A percentile compares a stretch with the other conserved stretches of the same genome.
Evolutionary conservation across 2,888 invertebrate genomes (phyloP).

Genomic region (Cheiracanthium punctorium): DNA sequence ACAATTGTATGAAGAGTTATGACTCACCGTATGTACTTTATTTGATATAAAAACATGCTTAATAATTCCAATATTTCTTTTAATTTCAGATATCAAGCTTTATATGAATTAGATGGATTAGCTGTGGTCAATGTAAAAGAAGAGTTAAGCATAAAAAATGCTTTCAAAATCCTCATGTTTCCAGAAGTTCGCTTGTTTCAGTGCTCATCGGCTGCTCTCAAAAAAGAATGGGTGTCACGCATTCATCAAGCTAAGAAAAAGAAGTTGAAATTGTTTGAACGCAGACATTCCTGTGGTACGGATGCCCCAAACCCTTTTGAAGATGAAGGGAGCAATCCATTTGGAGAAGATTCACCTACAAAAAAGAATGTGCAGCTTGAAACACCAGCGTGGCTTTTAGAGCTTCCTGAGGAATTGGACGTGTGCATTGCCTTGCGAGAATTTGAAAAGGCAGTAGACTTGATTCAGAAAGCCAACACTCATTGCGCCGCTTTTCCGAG

Average conservation of each 20-base stretch:
- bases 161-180: slow-evolving; percentile 94
- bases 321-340: slow-evolving; percentile 64
- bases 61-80: not conserved
- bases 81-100: slow-evolving; percentile 82
- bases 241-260: slow-evolving; percentile 92
- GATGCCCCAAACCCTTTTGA: slow-evolving; percentile 52
- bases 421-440: slow-evolving; percentile 95
- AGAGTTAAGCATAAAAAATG: slow-evolving; percentile 85
- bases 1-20: too few species aligned
- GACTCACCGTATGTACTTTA: too few species aligned
- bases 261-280: slow-evolving; percentile 76
- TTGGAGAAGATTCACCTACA: slow-evolving; percentile 74
- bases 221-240: slow-evolving; percentile 95
- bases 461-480: slow-evolving; percentile 81
- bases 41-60: too few species aligned
- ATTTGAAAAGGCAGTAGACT: slow-evolving; percentile 91
- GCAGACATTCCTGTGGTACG: not conserved
- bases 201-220: slow-evolving; percentile 86
- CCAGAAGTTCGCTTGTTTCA: slow-evolving; percentile 95
- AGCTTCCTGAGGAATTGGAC: slow-evolving; percentile 94
- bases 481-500: slow-evolving; percentile 71
- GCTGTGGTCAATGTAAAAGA: slow-evolving; percentile 90
- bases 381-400: slow-evolving; percentile 90
- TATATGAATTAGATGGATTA: slow-evolving; percentile 90
- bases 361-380: slow-evolving; percentile 76